A percentile compares a stretch with the other conserved stretches of the same genome.
Evolutionary conservation across 2,888 invertebrate species (phyloP).

Genomic region (Latrodectus hesperus): DNA sequence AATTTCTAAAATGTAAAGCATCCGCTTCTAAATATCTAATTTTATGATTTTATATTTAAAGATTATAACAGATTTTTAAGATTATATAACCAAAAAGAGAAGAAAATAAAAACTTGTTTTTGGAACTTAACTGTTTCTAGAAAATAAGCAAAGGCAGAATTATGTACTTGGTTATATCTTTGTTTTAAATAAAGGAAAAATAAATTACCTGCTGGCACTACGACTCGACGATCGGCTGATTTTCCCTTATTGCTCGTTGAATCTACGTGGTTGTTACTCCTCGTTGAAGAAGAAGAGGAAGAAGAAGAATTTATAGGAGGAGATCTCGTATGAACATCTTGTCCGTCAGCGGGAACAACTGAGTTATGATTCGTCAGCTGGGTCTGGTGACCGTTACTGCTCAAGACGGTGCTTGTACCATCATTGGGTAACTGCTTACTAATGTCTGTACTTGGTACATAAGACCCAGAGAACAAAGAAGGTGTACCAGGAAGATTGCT

Average conservation of each 20-base stretch:
- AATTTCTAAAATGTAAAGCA: too few species aligned
- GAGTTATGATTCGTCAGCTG: neutral
- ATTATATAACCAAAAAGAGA: too few species aligned
- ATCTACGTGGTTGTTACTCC: slow-evolving; percentile 37
- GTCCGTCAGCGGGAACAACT: neutral
- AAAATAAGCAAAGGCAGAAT: too few species aligned
- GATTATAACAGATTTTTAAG: too few species aligned
- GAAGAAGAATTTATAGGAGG: slow-evolving; percentile 40
- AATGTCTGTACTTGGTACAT: slow-evolving; percentile 18
- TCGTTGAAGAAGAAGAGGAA: slow-evolving; percentile 40
- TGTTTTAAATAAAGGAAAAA: neutral
- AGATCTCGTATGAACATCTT: neutral
- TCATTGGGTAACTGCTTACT: slow-evolving; percentile 15
- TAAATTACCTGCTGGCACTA: slow-evolving; percentile 64
- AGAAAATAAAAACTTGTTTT: too few species aligned
- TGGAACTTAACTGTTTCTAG: too few species aligned
- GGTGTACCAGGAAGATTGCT: slow-evolving; percentile 59
- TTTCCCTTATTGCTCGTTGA: slow-evolving; percentile 30
- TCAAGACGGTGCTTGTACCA: neutral
- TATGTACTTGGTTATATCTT: too few species aligned
- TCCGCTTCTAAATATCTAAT: too few species aligned
- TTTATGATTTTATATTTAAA: too few species aligned
- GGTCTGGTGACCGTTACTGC: neutral
- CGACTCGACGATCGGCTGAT: slow-evolving; percentile 49
- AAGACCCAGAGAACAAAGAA: slow-evolving; percentile 43